These are phyloP conservation scores for Puma concolor DNA, from an alignment of 2,113 vertebrate species.

Conservation along the genomic window DNA sequence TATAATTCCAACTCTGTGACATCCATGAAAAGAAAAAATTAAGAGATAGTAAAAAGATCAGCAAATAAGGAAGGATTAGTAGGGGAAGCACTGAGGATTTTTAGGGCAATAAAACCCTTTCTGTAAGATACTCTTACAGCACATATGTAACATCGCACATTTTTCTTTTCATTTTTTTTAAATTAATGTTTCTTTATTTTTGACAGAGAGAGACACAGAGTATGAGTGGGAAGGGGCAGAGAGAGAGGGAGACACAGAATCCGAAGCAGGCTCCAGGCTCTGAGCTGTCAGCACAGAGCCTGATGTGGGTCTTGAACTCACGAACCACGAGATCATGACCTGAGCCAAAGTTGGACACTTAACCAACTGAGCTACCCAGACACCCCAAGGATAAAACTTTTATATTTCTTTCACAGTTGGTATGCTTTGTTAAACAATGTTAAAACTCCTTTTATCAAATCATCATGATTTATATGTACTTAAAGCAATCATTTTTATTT, in stretches of 20 bases:
- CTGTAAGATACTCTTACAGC: background rate
- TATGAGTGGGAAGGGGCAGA: too few relatives aligned
- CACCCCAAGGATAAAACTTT: too few relatives aligned
- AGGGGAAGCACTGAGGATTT: background rate
- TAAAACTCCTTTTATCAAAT: background rate
- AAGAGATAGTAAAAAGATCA: background rate
- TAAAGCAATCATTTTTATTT: background rate
- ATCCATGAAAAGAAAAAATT: background rate
- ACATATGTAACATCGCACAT: background rate
- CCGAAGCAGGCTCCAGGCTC: too few relatives aligned
- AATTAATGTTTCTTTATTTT: too few relatives aligned
- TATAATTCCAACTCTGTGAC: background rate
- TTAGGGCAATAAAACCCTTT: background rate
- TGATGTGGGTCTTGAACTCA: too few relatives aligned
- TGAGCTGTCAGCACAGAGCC: too few relatives aligned
- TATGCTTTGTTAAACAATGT: background rate
- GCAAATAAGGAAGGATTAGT: background rate
- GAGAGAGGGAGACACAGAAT: too few relatives aligned
- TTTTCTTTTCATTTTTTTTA: background rate
- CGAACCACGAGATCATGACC: too few relatives aligned
- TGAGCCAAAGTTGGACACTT: too few relatives aligned
- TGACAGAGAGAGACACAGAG: too few relatives aligned
- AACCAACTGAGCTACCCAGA: too few relatives aligned
- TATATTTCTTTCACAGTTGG: background rate
- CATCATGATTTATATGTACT: background rate